phyloP scores from a whole-genome alignment of 2,797 vertebrate genomes.

The Cephalopachus bancanus region DNA sequence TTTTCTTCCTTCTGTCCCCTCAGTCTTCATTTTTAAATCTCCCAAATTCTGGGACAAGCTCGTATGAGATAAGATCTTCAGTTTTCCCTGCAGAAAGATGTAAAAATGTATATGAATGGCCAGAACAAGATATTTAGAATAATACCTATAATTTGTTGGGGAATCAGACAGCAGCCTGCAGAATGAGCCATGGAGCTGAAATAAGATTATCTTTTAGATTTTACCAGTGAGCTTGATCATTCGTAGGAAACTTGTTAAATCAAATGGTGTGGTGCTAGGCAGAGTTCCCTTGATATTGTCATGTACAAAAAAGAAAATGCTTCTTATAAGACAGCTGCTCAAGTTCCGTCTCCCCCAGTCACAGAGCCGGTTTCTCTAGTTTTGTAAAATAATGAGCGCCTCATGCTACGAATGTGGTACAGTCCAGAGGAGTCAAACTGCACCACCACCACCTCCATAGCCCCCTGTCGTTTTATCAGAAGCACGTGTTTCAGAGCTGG shows the following conservation, averaged over 20 bases:
- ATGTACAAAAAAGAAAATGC: conserved; percentile 74
- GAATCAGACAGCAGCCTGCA: neutral
- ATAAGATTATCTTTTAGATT: conserved; percentile 80
- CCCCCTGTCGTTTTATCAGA: conserved; percentile 48
- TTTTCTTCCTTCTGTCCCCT: neutral
- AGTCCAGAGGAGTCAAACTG: conserved; percentile 77
- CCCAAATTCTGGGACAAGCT: neutral
- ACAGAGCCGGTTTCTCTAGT: conserved; percentile 76
- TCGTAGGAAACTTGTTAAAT: conserved; percentile 79
- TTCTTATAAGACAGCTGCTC: conserved; percentile 85
- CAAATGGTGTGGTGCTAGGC: conserved; percentile 67
- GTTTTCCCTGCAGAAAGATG: neutral
- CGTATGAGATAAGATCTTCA: neutral
- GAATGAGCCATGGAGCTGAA: conserved; percentile 27
- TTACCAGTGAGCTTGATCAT: conserved; percentile 77
- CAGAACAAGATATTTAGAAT: conserved; percentile 8
- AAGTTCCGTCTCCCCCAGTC: conserved; percentile 73
- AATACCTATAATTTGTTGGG: neutral
- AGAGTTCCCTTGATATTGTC: conserved; percentile 78
- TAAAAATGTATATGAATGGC: neutral
- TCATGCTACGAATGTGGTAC: conserved; percentile 74
- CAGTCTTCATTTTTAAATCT: conserved; percentile 29
- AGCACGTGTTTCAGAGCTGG: conserved; percentile 10
- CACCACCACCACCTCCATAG: conserved; percentile 52
- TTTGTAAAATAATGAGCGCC: conserved; percentile 82